Conservation (phyloP, 37 sponge, comb jelly and placozoan genomes). For the Diacarnus erythraeanus region DNA sequence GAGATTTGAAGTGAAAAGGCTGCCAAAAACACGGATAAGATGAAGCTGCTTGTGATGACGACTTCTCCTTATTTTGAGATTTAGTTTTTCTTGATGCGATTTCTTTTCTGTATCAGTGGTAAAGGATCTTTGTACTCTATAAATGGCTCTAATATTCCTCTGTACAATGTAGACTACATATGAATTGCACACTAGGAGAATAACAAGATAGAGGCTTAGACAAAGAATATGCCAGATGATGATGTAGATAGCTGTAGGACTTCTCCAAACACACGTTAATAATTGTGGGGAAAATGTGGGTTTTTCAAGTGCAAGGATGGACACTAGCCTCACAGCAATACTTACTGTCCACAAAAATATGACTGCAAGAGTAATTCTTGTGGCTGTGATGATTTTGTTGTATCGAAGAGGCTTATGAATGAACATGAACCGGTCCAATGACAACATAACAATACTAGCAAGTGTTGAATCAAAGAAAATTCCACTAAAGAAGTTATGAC, state of each 20-base stretch:
- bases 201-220: neutral
- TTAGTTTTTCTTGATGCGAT: neutral
- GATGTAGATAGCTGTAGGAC: neutral
- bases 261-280: neutral
- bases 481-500: conserved; percentile 12
- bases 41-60: neutral
- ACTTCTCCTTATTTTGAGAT: neutral
- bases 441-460: conserved; percentile 24
- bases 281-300: neutral
- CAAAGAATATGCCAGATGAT: too few relatives aligned
- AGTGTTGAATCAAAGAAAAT: conserved; percentile 17
- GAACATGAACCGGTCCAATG: conserved; percentile 46
- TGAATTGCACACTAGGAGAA: neutral
- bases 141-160: neutral
- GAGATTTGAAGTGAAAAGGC: neutral
- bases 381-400: conserved; percentile 10
- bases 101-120: neutral
- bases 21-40: neutral
- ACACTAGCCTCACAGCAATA: too few relatives aligned
- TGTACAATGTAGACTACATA: neutral
- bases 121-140: neutral
- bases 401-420: conserved; percentile 38
- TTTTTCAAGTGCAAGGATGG: neutral
- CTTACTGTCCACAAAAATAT: neutral
- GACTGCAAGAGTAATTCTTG: neutral